Base-by-base conservation (phyloP, 2,888 invertebrate genomes). In the Sphinx pinastri region DNA sequence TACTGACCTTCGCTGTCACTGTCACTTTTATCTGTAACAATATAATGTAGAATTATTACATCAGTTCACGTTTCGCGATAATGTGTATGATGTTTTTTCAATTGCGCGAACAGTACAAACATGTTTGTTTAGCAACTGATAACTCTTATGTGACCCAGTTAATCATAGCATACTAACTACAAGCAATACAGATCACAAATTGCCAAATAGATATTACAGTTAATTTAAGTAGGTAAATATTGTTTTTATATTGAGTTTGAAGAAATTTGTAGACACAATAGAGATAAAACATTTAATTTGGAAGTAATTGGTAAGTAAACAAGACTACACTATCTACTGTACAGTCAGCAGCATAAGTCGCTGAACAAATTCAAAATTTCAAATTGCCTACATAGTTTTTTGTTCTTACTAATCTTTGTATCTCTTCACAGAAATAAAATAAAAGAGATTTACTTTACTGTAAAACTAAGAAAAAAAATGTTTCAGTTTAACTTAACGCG, bases 1-100 rank as follows among this genome's bases (percentile, higher is more conserved):
- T 96, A 98, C 95, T 98, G 98, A 94, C 97, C 98, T 95, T 98
- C 98, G 94, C 98, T 98, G 95, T 98, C 98, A 95, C 97, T 98
- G 96, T 98, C 98, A 95, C 97, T 98, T 95, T 98, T 98, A 95
- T 98, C 98, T 98, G 95, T 76, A 95, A 96, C 71, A 78, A 70
- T 8, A 55, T 55, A 70, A 70, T 52, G 14, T 1, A 51, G 25
- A 14, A 55, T 67, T 57, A 12, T 60, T 63, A 60, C 71, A 10
- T 68, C 68, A 71, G 47, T 38, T 11, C 1, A 1, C 16, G 10
- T 31, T 63, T 63, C 38, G 38, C 10, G 55, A 55, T 55, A 55
- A 19, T 19, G 19, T 63, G 63, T 12, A 11, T 16, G 19, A 58
- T 58, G 11, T 31, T 58, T 58, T 58, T 38, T 58, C 57, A 57